Evolutionary conservation across 2,113 vertebrate species (phyloP), one percentile per base, ranked within the genome.

Genomic region (Muscicapa adusta): DNA sequence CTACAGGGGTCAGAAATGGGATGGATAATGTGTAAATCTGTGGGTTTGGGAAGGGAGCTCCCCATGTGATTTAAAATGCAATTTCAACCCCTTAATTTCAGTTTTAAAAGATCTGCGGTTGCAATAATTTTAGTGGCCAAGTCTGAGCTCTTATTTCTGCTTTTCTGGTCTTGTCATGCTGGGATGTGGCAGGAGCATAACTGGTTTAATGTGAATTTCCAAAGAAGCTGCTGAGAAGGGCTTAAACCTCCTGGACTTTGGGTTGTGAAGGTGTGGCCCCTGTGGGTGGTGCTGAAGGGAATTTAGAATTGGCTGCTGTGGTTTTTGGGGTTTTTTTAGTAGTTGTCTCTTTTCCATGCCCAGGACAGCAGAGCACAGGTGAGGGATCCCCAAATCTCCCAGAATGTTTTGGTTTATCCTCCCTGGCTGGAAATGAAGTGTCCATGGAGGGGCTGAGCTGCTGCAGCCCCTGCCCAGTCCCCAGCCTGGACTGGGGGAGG

Each of bases 121-220:
- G 75, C 28, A 61, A 0, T 18, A 33, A 34, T 38, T 33, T 7
- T 2, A 4, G 9, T 29, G n/a, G 9, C 56, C 16, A 1, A 5
- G 3, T 10, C 7, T 26, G 51, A 3, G 12, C 4, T 40, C 18
- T 16, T 15, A 0, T 29, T 54, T 40, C 5, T 33, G 0, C 6
- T 42, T 2, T 17, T 6, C 14, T 18, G 1, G 2, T 7, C 6
- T 28, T 17, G 45, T 18, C 43, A 43, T 43, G 43, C 43, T 19
- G 43, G 43, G 29, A 6, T n/a, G 24, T 7, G 12, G 28, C 1
- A 3, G n/a, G 5, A 5, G 4, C 0, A 0, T 0, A 8, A 2
- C 24, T 31, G 1, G 0, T 36, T 8, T 25, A 7, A 8, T 0
- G 0, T 0, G 31, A 2, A 2, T 36, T 11, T 25, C 20, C 28